phyloP scores from a whole-genome alignment of 2,113 vertebrate species.

The Atherinomorus stipes region DNA sequence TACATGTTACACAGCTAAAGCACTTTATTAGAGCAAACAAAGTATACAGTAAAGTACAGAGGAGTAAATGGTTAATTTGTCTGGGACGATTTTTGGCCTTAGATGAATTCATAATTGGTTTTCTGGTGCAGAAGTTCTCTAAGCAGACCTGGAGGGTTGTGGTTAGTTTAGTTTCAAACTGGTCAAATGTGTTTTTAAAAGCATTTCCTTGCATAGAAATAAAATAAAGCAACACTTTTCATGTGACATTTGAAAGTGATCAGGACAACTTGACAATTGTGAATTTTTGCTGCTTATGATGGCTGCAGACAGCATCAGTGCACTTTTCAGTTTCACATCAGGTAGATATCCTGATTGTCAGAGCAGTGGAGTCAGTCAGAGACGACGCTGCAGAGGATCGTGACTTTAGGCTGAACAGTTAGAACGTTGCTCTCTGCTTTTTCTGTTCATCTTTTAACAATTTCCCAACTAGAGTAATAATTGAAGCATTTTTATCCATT shows the following conservation, averaged over 20 bases:
- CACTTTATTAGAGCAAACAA: background rate
- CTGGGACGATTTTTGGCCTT: background rate
- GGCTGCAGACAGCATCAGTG: background rate
- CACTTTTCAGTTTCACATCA: slow-evolving; percentile 14
- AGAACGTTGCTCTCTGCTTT: too few species aligned
- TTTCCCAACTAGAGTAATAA: too few species aligned
- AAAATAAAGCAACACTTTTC: background rate
- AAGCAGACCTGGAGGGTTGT: background rate
- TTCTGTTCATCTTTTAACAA: too few species aligned
- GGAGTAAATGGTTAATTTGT: background rate
- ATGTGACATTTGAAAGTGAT: background rate
- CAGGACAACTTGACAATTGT: background rate
- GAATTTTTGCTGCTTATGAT: background rate
- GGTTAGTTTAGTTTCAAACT: background rate
- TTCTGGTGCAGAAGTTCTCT: background rate
- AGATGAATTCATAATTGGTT: background rate
- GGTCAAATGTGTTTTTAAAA: background rate
- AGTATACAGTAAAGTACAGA: background rate
- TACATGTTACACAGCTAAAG: slow-evolving; percentile 19
- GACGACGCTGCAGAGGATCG: too few species aligned
- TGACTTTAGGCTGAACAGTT: too few species aligned
- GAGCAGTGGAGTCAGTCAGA: background rate
- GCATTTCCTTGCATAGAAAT: background rate
- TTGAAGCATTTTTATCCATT: too few species aligned
- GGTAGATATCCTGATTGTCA: background rate